A percentile compares a stretch with the other conserved stretches of the same genome.
phyloP scores from a whole-genome alignment of 2,113 vertebrate genomes.

The Myxocyprinus asiaticus region DNA sequence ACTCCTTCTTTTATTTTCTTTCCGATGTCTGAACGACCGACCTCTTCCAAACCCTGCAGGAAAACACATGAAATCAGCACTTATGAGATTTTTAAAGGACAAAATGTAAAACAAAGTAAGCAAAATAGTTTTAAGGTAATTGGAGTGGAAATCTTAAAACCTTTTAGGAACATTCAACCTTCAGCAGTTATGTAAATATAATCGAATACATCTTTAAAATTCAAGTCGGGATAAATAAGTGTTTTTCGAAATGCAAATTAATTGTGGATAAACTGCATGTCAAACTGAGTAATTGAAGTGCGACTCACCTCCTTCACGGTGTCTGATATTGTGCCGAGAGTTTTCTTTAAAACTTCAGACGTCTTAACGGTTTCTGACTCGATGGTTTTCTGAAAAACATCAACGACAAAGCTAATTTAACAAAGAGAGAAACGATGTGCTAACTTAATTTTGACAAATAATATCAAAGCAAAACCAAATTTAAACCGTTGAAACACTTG shows the following conservation, averaged over 20 bases:
- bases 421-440: no score
- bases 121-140: no score
- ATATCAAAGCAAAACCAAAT: no score
- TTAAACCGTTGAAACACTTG: no score
- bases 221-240: no score
- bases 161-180: no score
- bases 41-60: conserved; percentile 86
- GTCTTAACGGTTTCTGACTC: conserved; percentile 94
- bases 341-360: conserved; percentile 89
- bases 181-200: no score
- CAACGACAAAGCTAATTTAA: not conserved
- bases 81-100: not conserved
- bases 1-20: conserved; percentile 91
- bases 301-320: conserved; percentile 87
- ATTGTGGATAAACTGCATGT: not conserved
- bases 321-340: conserved; percentile 83
- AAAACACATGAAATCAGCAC: not conserved
- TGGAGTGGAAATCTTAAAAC: no score
- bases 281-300: no score
- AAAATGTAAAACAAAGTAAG: no score
- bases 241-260: not conserved
- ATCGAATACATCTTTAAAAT: no score
- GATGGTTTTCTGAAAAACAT: conserved; percentile 84
- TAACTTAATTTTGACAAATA: no score
- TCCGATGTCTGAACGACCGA: conserved; percentile 86